Evolutionary conservation across 2,888 invertebrate genomes (phyloP).

Genomic region (Scaptomyza polygonia): DNA sequence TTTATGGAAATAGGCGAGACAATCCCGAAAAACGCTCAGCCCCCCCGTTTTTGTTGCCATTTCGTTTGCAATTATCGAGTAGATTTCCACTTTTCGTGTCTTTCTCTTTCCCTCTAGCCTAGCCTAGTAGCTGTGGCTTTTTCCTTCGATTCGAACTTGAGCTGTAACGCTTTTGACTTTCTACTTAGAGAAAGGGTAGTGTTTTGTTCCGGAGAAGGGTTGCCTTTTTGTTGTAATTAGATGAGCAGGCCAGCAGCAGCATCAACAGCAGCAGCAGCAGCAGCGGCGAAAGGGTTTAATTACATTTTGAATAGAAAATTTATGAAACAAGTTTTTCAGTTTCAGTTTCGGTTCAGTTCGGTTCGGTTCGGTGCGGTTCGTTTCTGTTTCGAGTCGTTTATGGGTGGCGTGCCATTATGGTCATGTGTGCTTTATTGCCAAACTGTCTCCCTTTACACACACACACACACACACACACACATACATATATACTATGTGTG

Average conservation of each 20-base stretch:
- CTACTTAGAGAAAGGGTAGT: no score
- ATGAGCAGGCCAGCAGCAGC: conserved; percentile 62
- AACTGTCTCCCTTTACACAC: conserved; percentile 48
- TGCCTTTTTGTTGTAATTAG: conserved; percentile 74
- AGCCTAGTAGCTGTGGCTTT: conserved; percentile 5
- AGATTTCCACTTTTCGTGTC: conserved; percentile 40
- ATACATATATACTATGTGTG: not conserved
- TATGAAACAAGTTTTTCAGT: conserved; percentile 78
- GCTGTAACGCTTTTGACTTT: conserved; percentile 20
- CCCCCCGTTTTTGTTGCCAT: conserved; percentile 31
- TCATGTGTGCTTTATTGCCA: conserved; percentile 63
- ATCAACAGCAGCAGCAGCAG: conserved; percentile 45
- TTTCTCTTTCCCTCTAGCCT: not conserved
- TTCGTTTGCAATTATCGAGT: conserved; percentile 78
- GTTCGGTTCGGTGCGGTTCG: conserved; percentile 26
- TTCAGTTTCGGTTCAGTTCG: conserved; percentile 55
- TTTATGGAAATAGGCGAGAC: conserved; percentile 72
- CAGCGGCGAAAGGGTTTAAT: conserved; percentile 73
- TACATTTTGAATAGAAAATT: conserved; percentile 79
- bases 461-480: not conserved
- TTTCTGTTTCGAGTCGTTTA: conserved; percentile 20
- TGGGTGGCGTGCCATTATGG: conserved; percentile 54
- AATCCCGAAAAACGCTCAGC: not conserved
- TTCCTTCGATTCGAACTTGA: conserved; percentile 33
- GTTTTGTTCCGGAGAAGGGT: no score